Evolutionary conservation across 2,797 vertebrate species (phyloP), one percentile per base, ranked within the genome.

Genomic region (Urosaurus nigricauda): DNA sequence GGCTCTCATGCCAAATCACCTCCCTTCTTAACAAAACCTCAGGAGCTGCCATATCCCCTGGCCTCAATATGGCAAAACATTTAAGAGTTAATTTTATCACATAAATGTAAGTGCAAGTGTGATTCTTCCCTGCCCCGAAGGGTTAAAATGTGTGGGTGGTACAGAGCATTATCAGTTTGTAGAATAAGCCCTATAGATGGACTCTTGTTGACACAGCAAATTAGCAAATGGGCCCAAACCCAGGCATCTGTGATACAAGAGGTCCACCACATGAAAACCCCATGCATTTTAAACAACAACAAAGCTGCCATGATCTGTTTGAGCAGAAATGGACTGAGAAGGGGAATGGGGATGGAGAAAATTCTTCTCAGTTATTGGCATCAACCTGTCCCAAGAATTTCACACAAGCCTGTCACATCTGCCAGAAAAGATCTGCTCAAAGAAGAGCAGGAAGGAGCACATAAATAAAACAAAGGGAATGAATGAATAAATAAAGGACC

Each of bases 401-500:
- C 0, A 0, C 58, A 92, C 70, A 73, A 85, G 79, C 73, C 91
- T 81, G 85, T 83, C 71, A 51, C 80, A 47, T 0, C 0, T 53
- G 37, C 71, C 70, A 87, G 51, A 63, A 87, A 80, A 8, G 83
- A n/a, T 0, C 4, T 5, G 81, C 65, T 86, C 82, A 84, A 79
- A 80, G 77, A 40, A 37, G 60, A 65, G 47, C 26, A 78, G 60
- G 43, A 65, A 79, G 53, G 89, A n/a, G 83, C 83, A 21, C 60
- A 88, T 84, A 90, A 91, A 93, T 73, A 87, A 91, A 91, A 29
- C 56, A 53, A 35, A 88, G 79, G 37, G 3, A 80, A 74, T 26
- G 17, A 90, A 87, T 92, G 91, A 91, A 90, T 93, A 92, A 92
- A 90, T 87, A 88, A 92, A 91, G 58, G 19, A 53, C 29, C 40